phyloP scores from a whole-genome alignment of 2,113 vertebrate genomes.

The Microcebus murinus region DNA sequence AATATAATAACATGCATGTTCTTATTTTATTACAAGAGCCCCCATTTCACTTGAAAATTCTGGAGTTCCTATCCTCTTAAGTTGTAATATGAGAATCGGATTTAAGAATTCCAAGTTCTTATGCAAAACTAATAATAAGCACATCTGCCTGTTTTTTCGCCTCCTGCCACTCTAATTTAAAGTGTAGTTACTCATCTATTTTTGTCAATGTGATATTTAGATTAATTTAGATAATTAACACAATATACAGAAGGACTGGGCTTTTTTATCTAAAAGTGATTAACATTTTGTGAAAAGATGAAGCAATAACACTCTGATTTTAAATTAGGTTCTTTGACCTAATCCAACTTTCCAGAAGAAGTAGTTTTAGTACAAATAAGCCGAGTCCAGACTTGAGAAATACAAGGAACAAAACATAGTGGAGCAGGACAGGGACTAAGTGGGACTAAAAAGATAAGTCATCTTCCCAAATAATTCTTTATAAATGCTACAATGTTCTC shows the following conservation, averaged over 20 bases:
- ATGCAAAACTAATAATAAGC: background rate
- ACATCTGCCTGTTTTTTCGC: background rate
- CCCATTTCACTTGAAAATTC: background rate
- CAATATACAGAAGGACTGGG: background rate
- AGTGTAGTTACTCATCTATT: conserved; percentile 50
- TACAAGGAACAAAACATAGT: background rate
- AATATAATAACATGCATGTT: conserved; percentile 54
- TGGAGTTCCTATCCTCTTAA: background rate
- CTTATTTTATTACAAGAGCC: conserved; percentile 43
- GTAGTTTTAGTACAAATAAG: background rate
- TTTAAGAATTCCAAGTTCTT: conserved; percentile 39
- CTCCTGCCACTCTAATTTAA: conserved; percentile 29
- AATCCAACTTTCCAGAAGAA: background rate
- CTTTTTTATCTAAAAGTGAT: background rate
- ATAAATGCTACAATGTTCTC: background rate
- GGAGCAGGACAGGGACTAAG: background rate
- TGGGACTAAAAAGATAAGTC: background rate
- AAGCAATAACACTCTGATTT: background rate
- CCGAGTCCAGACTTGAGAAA: background rate
- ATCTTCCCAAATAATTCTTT: background rate
- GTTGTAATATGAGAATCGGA: background rate
- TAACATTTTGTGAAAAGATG: background rate
- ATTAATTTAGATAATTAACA: conserved; percentile 36
- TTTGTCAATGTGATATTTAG: conserved; percentile 26
- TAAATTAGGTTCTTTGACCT: background rate